Conservation (phyloP, 2,888 invertebrate species). For the Orchesellides sinensis region DNA sequence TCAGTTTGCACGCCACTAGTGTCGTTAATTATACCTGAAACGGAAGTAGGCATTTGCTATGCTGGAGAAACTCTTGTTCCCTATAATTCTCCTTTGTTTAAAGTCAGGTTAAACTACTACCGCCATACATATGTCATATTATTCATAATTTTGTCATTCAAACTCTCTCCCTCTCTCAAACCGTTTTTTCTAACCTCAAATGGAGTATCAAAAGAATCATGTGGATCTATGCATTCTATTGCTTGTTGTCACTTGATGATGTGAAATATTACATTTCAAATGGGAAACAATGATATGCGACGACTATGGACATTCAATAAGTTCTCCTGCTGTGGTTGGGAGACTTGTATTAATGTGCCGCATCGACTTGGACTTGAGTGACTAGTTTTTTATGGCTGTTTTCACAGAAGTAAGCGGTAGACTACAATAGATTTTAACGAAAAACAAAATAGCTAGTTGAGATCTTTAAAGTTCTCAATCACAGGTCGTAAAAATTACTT, state of each 20-base stretch:
- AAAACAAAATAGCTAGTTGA: conserved; percentile 41
- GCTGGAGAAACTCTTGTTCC: too few relatives aligned
- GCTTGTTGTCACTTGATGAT: conserved; percentile 35
- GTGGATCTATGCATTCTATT: too few relatives aligned
- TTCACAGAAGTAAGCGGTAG: conserved; percentile 17
- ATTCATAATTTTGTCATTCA: too few relatives aligned
- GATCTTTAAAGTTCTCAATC: conserved; percentile 12
- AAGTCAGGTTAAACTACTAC: too few relatives aligned
- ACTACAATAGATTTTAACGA: conserved; percentile 22
- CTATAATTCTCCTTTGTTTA: too few relatives aligned
- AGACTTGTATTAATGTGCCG: conserved; percentile 1
- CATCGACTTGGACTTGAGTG: conserved; percentile 33
- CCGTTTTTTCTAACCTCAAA: too few relatives aligned
- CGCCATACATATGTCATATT: too few relatives aligned
- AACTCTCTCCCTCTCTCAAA: too few relatives aligned
- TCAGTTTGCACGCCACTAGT: too few relatives aligned
- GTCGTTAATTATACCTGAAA: too few relatives aligned
- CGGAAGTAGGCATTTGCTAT: too few relatives aligned
- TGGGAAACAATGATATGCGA: conserved; percentile 8
- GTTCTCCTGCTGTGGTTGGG: not conserved
- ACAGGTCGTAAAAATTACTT: conserved; percentile 11
- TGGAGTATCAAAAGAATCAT: too few relatives aligned
- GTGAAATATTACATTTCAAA: conserved; percentile 30
- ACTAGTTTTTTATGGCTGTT: conserved; percentile 48
- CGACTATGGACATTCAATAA: conserved; percentile 20